These are phyloP conservation scores for Embiotoca jacksoni DNA, from an alignment of 2,113 vertebrate species.

Conservation along the genomic window DNA sequence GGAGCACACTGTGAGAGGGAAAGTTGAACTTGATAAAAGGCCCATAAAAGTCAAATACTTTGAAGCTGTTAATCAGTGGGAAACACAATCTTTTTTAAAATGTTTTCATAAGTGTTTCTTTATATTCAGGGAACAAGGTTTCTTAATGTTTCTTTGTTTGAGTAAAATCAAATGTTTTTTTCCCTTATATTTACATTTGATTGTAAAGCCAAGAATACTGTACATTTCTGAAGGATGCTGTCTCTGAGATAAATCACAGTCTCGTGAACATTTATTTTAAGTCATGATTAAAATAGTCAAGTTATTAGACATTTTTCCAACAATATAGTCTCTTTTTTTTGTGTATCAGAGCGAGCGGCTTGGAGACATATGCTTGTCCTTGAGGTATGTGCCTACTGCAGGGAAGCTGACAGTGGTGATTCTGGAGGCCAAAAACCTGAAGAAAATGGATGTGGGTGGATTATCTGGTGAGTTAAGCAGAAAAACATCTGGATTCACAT, in stretches of 20 bases:
- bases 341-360: constrained; percentile 89
- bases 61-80: not conserved
- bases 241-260: not conserved
- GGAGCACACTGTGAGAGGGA: constrained; percentile 36
- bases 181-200: not conserved
- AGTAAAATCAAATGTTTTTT: not conserved
- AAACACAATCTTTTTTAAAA: not conserved
- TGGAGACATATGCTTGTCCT: constrained; percentile 94
- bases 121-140: not conserved
- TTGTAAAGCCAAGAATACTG: constrained; percentile 2
- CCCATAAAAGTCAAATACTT: not conserved
- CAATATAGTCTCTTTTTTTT: constrained; percentile 53
- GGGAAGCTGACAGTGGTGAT: constrained; percentile 96
- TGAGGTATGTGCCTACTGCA: constrained; percentile 88
- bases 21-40: not conserved
- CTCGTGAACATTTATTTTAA: not conserved
- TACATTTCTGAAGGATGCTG: too few species aligned
- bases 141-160: not conserved
- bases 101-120: not conserved
- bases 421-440: constrained; percentile 93
- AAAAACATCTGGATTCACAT: not conserved
- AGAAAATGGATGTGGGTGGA: constrained; percentile 98
- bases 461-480: constrained; percentile 88
- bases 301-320: not conserved
- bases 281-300: not conserved